Evolutionary conservation across 2,888 invertebrate species (phyloP).

Genomic region (Acrobasis consociella): DNA sequence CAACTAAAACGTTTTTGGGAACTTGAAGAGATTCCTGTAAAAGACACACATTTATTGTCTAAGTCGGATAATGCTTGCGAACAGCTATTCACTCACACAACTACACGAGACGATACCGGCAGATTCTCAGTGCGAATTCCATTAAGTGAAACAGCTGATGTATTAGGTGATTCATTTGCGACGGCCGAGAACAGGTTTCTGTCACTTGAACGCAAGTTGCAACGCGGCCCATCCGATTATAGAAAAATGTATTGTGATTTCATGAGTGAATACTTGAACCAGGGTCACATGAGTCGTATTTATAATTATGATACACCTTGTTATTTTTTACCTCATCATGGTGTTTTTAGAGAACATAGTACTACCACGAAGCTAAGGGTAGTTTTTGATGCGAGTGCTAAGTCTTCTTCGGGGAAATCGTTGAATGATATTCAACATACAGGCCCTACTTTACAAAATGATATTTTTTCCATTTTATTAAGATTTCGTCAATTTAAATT

Average conservation of each 20-base stretch:
- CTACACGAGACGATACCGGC: too few relatives aligned
- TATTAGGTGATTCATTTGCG: constrained; percentile 7
- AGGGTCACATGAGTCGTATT: constrained; percentile 33
- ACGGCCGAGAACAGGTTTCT: constrained; percentile 24
- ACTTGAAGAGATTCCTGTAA: constrained; percentile 27
- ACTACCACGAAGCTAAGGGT: constrained; percentile 29
- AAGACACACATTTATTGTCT: too few relatives aligned
- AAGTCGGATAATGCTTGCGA: too few relatives aligned
- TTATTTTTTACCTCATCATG: constrained; percentile 36
- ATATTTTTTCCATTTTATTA: too few relatives aligned
- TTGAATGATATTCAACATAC: constrained; percentile 28
- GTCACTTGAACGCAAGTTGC: constrained; percentile 28
- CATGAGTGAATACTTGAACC: constrained; percentile 29
- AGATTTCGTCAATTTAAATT: too few relatives aligned
- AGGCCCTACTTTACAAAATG: constrained; percentile 29
- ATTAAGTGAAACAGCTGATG: too few relatives aligned
- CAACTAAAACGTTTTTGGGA: constrained; percentile 35
- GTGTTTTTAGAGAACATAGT: constrained; percentile 31
- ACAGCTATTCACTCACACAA: too few relatives aligned
- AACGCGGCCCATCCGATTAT: constrained; percentile 15
- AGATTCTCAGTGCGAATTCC: too few relatives aligned
- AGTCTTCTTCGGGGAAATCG: constrained; percentile 11
- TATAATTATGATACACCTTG: constrained; percentile 6
- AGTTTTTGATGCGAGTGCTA: constrained; percentile 16
- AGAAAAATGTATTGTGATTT: constrained; percentile 29